These are phyloP conservation scores for Carcharodon carcharias DNA, from an alignment of 2,797 vertebrate species.

Conservation along the genomic window DNA sequence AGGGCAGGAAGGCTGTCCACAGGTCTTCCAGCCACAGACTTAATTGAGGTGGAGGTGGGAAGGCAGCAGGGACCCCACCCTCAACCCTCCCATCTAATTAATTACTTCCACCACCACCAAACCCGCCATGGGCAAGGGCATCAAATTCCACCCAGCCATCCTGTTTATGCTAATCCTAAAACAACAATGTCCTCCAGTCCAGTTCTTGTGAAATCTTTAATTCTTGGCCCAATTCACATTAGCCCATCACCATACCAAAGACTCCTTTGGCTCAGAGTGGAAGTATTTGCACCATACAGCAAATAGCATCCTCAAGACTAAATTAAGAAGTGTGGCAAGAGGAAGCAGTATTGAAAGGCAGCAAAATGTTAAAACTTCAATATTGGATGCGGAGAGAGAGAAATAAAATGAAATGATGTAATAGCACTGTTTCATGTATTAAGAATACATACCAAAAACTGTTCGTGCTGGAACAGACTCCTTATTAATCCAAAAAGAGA, in stretches of 20 bases:
- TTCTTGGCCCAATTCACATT: neutral
- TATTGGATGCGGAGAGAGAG: neutral
- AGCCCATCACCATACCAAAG: neutral
- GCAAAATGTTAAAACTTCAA: neutral
- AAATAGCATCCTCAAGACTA: neutral
- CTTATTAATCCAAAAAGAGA: slow-evolving; percentile 99
- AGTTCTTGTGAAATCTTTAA: neutral
- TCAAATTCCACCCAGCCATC: neutral
- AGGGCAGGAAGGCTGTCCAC: too few species aligned
- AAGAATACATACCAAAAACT: slow-evolving; percentile 79
- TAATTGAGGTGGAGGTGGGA: neutral
- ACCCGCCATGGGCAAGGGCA: neutral
- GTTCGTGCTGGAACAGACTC: slow-evolving; percentile 96
- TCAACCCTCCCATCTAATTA: neutral
- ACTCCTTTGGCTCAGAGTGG: neutral
- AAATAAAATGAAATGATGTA: slow-evolving; percentile 43
- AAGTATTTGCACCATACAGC: neutral
- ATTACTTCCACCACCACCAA: neutral
- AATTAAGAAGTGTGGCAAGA: neutral
- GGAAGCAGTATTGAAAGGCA: neutral
- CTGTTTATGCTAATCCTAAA: neutral
- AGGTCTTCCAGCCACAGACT: neutral
- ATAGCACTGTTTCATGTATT: slow-evolving; percentile 39
- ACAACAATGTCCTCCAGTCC: neutral
- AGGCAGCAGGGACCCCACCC: neutral